Conservation (phyloP, 1,140 invertebrate genomes). For the Camponotus floridanus region DNA sequence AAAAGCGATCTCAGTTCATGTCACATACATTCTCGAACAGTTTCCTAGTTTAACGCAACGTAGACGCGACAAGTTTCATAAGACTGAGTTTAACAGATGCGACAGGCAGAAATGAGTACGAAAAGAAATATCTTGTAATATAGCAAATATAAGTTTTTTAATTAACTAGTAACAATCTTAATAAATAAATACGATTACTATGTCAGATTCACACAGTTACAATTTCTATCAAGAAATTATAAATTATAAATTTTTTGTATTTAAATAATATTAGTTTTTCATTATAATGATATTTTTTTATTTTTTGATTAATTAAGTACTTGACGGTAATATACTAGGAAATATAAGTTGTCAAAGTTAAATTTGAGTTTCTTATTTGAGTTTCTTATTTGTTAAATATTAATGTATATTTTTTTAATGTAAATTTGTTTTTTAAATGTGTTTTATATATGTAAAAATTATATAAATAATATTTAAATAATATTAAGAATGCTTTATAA, state of each 20-base stretch:
- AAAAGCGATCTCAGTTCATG: conserved; percentile 35
- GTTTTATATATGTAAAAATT: conserved; percentile 17
- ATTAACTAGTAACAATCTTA: not conserved
- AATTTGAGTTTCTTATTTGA: conserved; percentile 19
- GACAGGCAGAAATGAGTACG: not conserved
- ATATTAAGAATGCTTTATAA: conserved; percentile 10
- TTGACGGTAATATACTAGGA: not conserved
- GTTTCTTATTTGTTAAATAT: conserved; percentile 32
- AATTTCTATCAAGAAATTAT: not conserved
- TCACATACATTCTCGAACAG: conserved; percentile 50
- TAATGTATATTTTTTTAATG: conserved; percentile 9
- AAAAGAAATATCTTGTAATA: conserved; percentile 12
- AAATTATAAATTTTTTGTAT: conserved; percentile 23
- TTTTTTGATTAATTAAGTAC: not conserved
- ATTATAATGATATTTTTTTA: not conserved
- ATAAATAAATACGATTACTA: conserved; percentile 7
- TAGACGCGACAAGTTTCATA: conserved; percentile 29
- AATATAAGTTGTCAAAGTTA: conserved; percentile 6
- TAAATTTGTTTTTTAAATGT: not conserved
- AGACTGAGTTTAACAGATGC: conserved; percentile 41
- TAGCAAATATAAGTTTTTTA: conserved; percentile 20
- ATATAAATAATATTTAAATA: conserved; percentile 32
- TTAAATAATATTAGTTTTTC: not conserved
- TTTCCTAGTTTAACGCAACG: conserved; percentile 45
- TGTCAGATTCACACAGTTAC: not conserved